Percentiles rank a stretch among this genome's conserved stretches.
These are phyloP conservation scores for Calcarius lapponicus DNA, from an alignment of 2,797 vertebrate species.

Conservation along the genomic window DNA sequence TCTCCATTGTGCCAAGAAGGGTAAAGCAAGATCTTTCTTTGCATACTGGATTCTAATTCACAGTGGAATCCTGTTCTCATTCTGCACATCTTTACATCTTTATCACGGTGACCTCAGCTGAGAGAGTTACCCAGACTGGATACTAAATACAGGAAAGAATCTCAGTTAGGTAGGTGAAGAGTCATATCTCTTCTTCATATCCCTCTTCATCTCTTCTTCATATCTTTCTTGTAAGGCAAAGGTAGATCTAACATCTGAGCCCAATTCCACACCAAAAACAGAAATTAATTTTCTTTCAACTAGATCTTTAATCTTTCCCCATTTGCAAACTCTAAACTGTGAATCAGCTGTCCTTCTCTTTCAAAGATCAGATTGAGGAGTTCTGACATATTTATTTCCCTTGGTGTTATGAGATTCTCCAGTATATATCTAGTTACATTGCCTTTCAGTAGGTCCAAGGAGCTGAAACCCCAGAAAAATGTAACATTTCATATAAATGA, in stretches of 20 bases:
- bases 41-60: background rate
- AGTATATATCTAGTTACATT: background rate
- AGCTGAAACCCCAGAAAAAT: background rate
- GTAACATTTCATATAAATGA: background rate
- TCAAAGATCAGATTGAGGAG: background rate
- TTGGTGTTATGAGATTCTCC: background rate
- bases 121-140: background rate
- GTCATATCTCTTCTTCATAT: background rate
- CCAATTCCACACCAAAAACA: background rate
- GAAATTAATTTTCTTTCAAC: background rate
- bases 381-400: background rate
- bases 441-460: background rate
- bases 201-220: background rate
- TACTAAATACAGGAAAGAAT: background rate
- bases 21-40: background rate
- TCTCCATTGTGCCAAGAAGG: background rate
- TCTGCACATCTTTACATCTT: background rate
- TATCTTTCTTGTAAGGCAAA: background rate
- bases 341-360: background rate
- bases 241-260: background rate
- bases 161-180: background rate
- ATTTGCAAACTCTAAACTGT: background rate
- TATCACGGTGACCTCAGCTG: background rate
- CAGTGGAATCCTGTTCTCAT: background rate
- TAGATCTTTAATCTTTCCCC: background rate